These are phyloP conservation scores for Psophia crepitans DNA, from an alignment of 2,113 vertebrate species.

Conservation along the genomic window DNA sequence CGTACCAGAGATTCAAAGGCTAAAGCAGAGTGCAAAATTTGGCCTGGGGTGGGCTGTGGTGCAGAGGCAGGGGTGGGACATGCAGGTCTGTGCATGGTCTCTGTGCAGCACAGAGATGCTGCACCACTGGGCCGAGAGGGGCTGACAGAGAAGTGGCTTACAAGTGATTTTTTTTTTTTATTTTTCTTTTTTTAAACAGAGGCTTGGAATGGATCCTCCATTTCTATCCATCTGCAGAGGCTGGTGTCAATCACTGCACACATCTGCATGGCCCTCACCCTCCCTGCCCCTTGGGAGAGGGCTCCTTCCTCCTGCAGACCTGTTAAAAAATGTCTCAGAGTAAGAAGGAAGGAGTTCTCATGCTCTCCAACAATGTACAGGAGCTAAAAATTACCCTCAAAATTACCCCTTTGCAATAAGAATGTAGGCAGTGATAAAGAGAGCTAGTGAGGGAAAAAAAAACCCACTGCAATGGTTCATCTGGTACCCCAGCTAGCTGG, in stretches of 20 bases:
- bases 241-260: neutral
- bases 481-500: neutral
- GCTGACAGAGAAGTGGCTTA: neutral
- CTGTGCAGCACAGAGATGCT: neutral
- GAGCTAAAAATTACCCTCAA: neutral
- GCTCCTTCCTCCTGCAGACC: neutral
- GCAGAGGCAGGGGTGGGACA: neutral
- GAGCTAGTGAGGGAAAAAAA: neutral
- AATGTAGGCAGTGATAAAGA: neutral
- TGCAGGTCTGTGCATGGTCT: fast-evolving
- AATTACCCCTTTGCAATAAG: neutral
- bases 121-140: neutral
- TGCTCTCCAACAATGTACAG: neutral
- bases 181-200: neutral
- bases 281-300: neutral
- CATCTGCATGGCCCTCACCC: neutral
- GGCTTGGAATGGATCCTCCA: neutral
- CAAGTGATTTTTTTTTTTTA: neutral
- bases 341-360: neutral
- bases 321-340: neutral
- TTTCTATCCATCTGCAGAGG: neutral
- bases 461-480: neutral
- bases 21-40: neutral
- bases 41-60: neutral
- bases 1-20: too few relatives aligned